Percentiles rank a stretch among this genome's conserved stretches.
Conservation (phyloP, 2,113 vertebrate species). For the Capreolus pygargus region DNA sequence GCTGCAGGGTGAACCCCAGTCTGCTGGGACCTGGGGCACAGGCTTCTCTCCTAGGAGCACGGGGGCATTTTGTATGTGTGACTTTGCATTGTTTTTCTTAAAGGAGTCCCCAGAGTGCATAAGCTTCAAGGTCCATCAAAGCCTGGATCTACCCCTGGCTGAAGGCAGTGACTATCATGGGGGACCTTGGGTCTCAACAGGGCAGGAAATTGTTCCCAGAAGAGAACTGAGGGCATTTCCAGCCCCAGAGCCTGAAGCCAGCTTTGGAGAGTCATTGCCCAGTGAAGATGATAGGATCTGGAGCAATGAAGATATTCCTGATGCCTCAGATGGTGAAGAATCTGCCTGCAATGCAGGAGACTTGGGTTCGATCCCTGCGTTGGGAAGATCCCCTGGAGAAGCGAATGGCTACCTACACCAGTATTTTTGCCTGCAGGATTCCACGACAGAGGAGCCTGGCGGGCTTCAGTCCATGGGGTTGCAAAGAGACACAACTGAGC, state of each 20-base stretch:
- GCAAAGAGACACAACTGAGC: background rate
- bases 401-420: background rate
- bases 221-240: background rate
- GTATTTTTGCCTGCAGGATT: background rate
- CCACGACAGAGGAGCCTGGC: background rate
- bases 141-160: background rate
- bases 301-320: background rate
- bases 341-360: background rate
- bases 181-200: background rate
- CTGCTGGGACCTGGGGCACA: background rate
- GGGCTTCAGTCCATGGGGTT: background rate
- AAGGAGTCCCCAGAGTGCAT: background rate
- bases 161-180: background rate
- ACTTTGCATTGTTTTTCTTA: background rate
- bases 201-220: background rate
- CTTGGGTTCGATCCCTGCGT: background rate
- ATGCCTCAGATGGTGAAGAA: background rate
- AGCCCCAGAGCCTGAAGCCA: background rate
- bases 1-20: background rate
- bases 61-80: background rate
- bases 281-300: background rate
- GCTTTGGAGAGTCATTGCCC: background rate
- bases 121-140: background rate
- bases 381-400: background rate
- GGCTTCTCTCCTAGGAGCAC: background rate